Conservation (phyloP, 2,888 invertebrate species). For the Hirtodrosophila confusa region DNA sequence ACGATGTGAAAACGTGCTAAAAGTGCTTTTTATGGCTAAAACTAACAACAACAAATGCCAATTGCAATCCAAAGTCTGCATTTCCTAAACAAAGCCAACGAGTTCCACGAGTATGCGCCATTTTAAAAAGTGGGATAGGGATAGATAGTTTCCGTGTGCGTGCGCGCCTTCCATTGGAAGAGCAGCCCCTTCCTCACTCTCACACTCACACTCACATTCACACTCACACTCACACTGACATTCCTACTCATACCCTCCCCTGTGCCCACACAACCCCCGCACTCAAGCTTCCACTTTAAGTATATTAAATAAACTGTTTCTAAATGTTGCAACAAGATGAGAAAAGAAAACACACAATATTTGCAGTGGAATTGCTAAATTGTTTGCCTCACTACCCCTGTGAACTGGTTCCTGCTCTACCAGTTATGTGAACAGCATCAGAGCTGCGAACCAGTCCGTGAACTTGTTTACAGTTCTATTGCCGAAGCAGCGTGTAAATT, state of each 20-base stretch:
- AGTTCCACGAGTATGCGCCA: slow-evolving; percentile 71
- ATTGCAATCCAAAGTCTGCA: slow-evolving; percentile 59
- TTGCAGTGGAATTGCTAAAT: no score
- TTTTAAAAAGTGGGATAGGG: slow-evolving; percentile 78
- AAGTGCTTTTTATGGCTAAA: background rate
- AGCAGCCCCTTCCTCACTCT: slow-evolving; percentile 20
- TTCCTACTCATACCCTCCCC: background rate
- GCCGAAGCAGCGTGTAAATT: slow-evolving; percentile 47
- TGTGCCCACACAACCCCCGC: slow-evolving; percentile 1
- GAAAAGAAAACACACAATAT: slow-evolving; percentile 13
- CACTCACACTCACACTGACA: background rate
- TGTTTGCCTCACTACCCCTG: no score
- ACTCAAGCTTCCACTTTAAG: slow-evolving; percentile 42
- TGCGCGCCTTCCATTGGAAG: slow-evolving; percentile 78
- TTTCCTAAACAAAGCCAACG: slow-evolving; percentile 78
- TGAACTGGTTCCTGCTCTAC: slow-evolving; percentile 22
- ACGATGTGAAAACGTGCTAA: background rate
- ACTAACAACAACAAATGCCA: slow-evolving; percentile 12
- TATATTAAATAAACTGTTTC: slow-evolving; percentile 60
- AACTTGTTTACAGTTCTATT: slow-evolving; percentile 68
- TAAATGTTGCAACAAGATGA: slow-evolving; percentile 39
- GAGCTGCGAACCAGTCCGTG: slow-evolving; percentile 34
- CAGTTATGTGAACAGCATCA: slow-evolving; percentile 47
- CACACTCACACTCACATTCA: background rate
- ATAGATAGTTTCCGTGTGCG: slow-evolving; percentile 74